Evolutionary conservation across 2,113 vertebrate genomes (phyloP), one percentile per base, ranked within the genome.

Genomic region (Steatornis caripensis): DNA sequence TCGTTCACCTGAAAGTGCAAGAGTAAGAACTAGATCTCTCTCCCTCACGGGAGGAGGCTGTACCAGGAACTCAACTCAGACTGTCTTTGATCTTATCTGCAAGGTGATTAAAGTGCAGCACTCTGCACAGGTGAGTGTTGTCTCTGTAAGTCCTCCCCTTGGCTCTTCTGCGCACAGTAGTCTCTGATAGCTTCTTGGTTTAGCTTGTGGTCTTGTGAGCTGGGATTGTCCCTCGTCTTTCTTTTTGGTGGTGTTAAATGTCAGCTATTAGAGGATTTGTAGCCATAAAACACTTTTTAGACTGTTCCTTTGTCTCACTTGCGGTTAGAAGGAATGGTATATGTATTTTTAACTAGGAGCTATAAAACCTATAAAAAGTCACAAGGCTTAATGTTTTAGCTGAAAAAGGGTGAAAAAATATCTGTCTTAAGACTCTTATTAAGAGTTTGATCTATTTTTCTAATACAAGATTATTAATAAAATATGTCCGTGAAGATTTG

Each of bases 321-420:
- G 61, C 23, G 26, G 55, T 57, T 93, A 49, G 32, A 89, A 45
- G 55, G 55, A 95, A 83, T 78, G 72, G 75, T 64, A 84, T 49
- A 41, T 45, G 18, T 94, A 71, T 93, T 95, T 95, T 96, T 95
- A 91, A 91, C 87, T 76, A 27, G 54, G 23, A 80, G 36, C 4
- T 92, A 53, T 71, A 90, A 88, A 94, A 51, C 19, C 68, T 93
- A 84, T 68, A 90, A 92, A 90, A 94, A 89, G 53, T 26, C 34
- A 60, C 4, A 54, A 81, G 34, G 37, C 30, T 75, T 90, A 88
- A 81, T 2, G 0, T 39, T 89, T 84, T 53, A 78, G 51, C 39
- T 82, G 34, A 92, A 89, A 68, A 53, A 18, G 8, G 89, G 21
- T 41, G 46, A 37, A 62, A 69, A 68, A 76, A 65, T 3, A 74